Base-by-base conservation (phyloP, 2,797 vertebrate genomes). In the Enteromius fasciolatus region DNA sequence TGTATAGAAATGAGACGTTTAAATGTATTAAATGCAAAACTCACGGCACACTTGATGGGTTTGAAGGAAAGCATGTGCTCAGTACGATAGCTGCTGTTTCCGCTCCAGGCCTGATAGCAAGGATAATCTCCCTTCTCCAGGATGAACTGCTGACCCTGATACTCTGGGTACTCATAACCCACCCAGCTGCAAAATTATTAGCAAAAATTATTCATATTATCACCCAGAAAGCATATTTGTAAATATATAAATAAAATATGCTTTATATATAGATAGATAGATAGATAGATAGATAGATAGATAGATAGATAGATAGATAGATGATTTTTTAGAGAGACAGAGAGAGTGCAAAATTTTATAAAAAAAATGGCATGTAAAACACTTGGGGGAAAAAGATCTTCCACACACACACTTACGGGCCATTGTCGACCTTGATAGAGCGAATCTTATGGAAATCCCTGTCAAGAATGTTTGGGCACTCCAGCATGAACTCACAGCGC, bases 51-150 rank as follows among this genome's bases (percentile, higher is more conserved):
- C 90, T 97, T 96, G 92, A 99, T 89, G 78, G 97, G 96, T 90
- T 96, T 95, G 93, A 98, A 99, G 74, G 98, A 99, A 70, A 98
- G 97, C 90, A 98, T 90, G 90, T 98, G 97, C 88, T 98, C 97
- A 0, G 97, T 99, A 90, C 96, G 95, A 92, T 98, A 98, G 91
- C 96, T 93, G 17, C 96, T 97, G 92, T 97, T 99, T 87, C 97
- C 97, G 0, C 97, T 98, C 97, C 97, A 98, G 86, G 97, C 95
- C 85, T 97, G 96, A 87, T 96, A 98, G 86, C 95, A 94, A 75
- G 98, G 97, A 67, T 98, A 98, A 91, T 98, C 97, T 46, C 97
- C 97, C 89, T 98, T 98, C 95, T 99, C 98, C 93, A 99, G 93
- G 91, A 99, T 97, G 87, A 99, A 99, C 93, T 98, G 97, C 93